phyloP scores from a whole-genome alignment of 2,888 invertebrate genomes.

The Mantis religiosa region DNA sequence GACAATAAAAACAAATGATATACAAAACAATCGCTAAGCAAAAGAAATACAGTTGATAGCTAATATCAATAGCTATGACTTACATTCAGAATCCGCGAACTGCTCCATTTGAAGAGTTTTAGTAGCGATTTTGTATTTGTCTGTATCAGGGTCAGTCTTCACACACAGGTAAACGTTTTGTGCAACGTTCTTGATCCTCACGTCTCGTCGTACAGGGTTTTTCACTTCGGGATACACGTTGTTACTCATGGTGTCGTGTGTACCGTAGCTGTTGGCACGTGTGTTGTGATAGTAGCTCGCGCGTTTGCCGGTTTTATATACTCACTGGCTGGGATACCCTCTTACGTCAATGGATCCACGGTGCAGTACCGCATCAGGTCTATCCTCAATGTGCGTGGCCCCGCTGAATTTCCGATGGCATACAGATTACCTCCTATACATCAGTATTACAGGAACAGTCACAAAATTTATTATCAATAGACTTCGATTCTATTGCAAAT shows the following conservation, averaged over 20 bases:
- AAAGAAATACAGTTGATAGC: too few relatives aligned
- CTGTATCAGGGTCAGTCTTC: not conserved
- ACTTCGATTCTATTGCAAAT: too few relatives aligned
- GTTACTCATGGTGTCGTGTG: not conserved
- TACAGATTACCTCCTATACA: too few relatives aligned
- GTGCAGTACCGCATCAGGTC: not conserved
- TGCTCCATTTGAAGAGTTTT: not conserved
- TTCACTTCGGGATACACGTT: not conserved
- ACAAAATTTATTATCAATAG: too few relatives aligned
- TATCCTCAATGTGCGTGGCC: not conserved
- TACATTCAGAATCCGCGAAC: not conserved
- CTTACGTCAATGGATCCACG: not conserved
- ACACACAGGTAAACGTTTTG: not conserved
- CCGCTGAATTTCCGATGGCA: too few relatives aligned
- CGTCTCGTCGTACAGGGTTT: not conserved
- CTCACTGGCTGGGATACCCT: not conserved
- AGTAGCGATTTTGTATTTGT: not conserved
- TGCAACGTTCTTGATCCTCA: not conserved
- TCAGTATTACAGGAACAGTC: too few relatives aligned
- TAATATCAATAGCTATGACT: not conserved
- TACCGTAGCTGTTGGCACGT: not conserved
- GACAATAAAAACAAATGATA: too few relatives aligned
- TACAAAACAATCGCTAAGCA: too few relatives aligned
- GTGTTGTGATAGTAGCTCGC: not conserved
- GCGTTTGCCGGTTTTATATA: not conserved